Evolutionary conservation across 1,140 invertebrate genomes (phyloP).

Genomic region (Ostrea edulis): DNA sequence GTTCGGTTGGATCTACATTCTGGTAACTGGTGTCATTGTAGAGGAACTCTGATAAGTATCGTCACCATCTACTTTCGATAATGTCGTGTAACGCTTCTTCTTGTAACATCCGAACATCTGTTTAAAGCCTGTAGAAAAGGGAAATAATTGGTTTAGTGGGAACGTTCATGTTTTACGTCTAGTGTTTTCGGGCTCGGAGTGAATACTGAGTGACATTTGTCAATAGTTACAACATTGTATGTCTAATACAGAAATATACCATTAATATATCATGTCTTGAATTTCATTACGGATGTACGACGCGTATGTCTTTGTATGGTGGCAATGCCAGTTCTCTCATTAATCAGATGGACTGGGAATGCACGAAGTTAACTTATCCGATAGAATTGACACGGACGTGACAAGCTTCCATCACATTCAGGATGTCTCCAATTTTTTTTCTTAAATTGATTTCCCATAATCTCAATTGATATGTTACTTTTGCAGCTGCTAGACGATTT

Average conservation of each 20-base stretch:
- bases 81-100: slow-evolving; percentile 53
- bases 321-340: not conserved
- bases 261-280: slow-evolving; percentile 18
- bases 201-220: not conserved
- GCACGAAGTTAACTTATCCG: too few relatives aligned
- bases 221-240: not conserved
- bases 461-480: too few relatives aligned
- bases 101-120: slow-evolving; percentile 57
- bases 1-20: not conserved
- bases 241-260: not conserved
- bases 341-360: not conserved
- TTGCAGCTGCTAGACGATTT: too few relatives aligned
- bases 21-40: slow-evolving; percentile 43
- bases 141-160: slow-evolving; percentile 1
- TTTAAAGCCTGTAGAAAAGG: slow-evolving; percentile 47
- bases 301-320: not conserved
- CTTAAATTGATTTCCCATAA: too few relatives aligned
- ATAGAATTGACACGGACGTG: not conserved
- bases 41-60: slow-evolving; percentile 52
- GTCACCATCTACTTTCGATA: slow-evolving; percentile 42
- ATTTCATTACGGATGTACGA: not conserved
- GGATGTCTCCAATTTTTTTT: too few relatives aligned
- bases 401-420: not conserved
- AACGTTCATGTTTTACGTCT: not conserved
- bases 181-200: not conserved